phyloP scores from a whole-genome alignment of 2,113 vertebrate genomes.

The Dipodomys ordii region DNA sequence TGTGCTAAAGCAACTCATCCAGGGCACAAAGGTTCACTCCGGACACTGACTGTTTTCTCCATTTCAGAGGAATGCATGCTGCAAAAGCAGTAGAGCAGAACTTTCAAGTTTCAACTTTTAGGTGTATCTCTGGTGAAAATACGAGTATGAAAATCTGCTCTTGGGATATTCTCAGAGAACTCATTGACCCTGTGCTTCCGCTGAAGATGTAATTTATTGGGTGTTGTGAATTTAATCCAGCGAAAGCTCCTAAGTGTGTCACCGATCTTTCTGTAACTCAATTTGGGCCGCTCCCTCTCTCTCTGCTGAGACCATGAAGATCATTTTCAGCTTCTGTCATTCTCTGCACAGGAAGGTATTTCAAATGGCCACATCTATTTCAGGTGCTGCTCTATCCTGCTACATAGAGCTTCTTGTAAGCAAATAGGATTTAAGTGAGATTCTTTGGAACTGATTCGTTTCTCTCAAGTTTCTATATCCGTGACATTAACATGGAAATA shows the following conservation, averaged over 20 bases:
- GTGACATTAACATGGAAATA: conserved; percentile 60
- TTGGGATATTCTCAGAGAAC: conserved; percentile 60
- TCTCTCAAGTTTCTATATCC: conserved; percentile 52
- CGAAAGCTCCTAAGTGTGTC: conserved; percentile 52
- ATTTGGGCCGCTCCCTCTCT: conserved; percentile 54
- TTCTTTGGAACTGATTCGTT: not conserved
- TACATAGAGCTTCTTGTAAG: conserved; percentile 33
- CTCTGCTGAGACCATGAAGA: conserved; percentile 62
- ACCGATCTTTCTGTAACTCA: conserved; percentile 61
- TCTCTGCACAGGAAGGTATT: conserved; percentile 67
- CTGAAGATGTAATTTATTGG: conserved; percentile 67
- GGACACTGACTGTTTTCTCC: not conserved
- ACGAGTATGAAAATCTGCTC: conserved; percentile 63
- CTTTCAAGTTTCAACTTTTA: conserved; percentile 14
- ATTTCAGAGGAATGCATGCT: not conserved
- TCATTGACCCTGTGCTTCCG: conserved; percentile 45
- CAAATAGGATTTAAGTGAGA: conserved; percentile 65
- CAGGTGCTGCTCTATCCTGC: conserved; percentile 18
- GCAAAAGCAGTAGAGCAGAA: not conserved
- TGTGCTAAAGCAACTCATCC: not conserved
- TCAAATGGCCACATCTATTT: conserved; percentile 70
- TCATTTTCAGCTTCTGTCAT: conserved; percentile 62
- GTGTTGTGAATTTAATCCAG: conserved; percentile 65
- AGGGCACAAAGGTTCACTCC: not conserved
- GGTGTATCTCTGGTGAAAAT: not conserved